These are phyloP conservation scores for Crossaster papposus DNA, from an alignment of 53 echinoderm and acorn worm genomes.

Conservation along the genomic window DNA sequence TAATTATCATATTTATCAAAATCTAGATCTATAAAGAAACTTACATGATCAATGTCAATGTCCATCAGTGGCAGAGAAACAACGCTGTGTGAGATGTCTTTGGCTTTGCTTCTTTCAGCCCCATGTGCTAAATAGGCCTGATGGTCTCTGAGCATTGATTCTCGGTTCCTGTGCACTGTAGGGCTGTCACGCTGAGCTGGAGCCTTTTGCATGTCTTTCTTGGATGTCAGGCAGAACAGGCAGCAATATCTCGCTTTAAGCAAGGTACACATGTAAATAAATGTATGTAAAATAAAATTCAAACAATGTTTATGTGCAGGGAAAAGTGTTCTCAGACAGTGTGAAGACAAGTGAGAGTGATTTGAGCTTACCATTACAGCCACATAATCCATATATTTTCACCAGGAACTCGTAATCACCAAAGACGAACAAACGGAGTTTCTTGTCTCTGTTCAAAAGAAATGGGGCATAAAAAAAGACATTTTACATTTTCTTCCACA, in stretches of 20 bases:
- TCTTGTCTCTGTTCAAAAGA: slow-evolving; percentile 20
- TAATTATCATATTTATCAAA: background rate
- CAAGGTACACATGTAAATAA: background rate
- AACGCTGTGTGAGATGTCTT: slow-evolving; percentile 25
- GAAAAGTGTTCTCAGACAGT: background rate
- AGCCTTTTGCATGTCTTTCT: slow-evolving; percentile 44
- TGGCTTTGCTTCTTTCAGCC: background rate
- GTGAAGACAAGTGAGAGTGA: background rate
- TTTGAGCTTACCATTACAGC: slow-evolving; percentile 53
- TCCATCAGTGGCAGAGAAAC: background rate
- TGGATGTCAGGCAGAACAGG: slow-evolving; percentile 35
- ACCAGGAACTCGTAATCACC: slow-evolving; percentile 45
- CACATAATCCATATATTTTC: slow-evolving; percentile 55
- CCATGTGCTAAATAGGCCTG: slow-evolving; percentile 15
- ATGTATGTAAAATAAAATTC: background rate
- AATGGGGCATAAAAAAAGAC: too few relatives aligned
- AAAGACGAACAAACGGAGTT: slow-evolving; percentile 21
- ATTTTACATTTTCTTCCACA: background rate
- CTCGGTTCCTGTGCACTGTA: background rate
- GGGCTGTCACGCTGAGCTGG: background rate
- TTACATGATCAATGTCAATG: slow-evolving; percentile 22
- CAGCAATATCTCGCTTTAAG: slow-evolving; percentile 46
- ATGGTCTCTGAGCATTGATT: background rate
- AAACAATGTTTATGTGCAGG: background rate
- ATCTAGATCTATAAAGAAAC: background rate